Base-by-base conservation (phyloP, 2,888 invertebrate species). In the Pyralis farinalis region DNA sequence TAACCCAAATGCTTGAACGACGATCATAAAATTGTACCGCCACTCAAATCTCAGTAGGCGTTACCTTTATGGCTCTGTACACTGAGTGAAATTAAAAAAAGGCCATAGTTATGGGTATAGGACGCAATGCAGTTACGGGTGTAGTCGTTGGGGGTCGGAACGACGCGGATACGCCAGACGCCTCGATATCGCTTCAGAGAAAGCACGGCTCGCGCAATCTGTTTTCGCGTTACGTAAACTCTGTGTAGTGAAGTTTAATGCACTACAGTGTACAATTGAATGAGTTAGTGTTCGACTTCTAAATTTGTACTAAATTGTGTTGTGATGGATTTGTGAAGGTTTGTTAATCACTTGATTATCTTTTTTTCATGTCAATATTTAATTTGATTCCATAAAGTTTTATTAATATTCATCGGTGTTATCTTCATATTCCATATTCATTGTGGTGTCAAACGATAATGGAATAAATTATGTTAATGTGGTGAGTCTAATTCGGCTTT, bases 81-180 rank as follows among this genome's bases (percentile, higher is more conserved):
- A 39, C 32, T 36, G 29, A 32, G 40, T 40, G 40, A 28, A 27
- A 27, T 43, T 43, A 44, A 37, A 44, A 25, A 46, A 34, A 40
- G 9, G 32, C 38, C 12, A 22, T 38, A 49, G 20, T 28, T 42
- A 39, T 51, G 42, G 52, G 43, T 59, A 61, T 51, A 40, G 65
- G 66, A 75, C 86, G 86, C 86, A 86, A 74, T 87, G 86, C 86
- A 86, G 86, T 78, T 78, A 77, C 58, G 57, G 60, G 60, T 58
- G 57, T 60, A 67, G 58, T 63, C 43, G 59, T 58, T 61, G n/a
- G 59, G 63, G 67, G 62, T 58, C 61, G 68, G 61, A 58, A 61
- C 64, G 60, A 50, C 62, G 59, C 58, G 49, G 58, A 53, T 60
- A 51, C 57, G 75, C 55, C 86, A 86, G 86, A 86, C 82, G 85